Evolutionary conservation across 1,140 invertebrate genomes (phyloP).

Genomic region (Phymorhynchus buccinoides): DNA sequence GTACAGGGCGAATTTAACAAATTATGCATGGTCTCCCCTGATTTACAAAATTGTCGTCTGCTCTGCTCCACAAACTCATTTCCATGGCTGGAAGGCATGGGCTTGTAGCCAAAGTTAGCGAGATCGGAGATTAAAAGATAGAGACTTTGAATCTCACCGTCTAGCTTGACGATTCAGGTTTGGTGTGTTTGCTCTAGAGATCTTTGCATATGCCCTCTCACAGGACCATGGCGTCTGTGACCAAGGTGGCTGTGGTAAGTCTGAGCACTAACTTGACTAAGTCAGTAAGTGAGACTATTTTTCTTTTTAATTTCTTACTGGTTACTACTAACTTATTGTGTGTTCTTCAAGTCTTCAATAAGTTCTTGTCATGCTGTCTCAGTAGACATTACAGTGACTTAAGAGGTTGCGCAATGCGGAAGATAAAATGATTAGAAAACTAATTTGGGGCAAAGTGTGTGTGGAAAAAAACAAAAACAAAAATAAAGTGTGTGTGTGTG

Average conservation of each 20-base stretch:
- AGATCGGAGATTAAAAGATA: no score
- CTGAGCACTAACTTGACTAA: no score
- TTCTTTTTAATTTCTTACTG: no score
- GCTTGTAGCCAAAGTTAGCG: not conserved
- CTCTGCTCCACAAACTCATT: not conserved
- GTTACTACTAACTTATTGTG: no score
- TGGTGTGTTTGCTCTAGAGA: not conserved
- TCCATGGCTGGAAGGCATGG: not conserved
- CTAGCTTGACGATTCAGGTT: not conserved
- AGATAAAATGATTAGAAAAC: no score
- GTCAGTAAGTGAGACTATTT: not conserved
- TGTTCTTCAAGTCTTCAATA: no score
- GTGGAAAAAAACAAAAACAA: no score
- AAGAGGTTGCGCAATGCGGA: no score
- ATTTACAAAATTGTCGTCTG: not conserved
- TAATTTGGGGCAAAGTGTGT: no score
- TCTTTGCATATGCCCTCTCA: not conserved
- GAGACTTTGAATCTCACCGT: not conserved
- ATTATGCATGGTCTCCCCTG: not conserved
- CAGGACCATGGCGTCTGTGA: not conserved
- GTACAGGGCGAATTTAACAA: not conserved
- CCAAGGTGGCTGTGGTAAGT: conserved; percentile 29
- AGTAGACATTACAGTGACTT: no score
- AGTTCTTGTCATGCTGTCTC: no score
- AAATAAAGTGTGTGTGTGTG: no score